phyloP scores from a whole-genome alignment of 2,888 invertebrate species.

The Acanthoscelides obtectus region DNA sequence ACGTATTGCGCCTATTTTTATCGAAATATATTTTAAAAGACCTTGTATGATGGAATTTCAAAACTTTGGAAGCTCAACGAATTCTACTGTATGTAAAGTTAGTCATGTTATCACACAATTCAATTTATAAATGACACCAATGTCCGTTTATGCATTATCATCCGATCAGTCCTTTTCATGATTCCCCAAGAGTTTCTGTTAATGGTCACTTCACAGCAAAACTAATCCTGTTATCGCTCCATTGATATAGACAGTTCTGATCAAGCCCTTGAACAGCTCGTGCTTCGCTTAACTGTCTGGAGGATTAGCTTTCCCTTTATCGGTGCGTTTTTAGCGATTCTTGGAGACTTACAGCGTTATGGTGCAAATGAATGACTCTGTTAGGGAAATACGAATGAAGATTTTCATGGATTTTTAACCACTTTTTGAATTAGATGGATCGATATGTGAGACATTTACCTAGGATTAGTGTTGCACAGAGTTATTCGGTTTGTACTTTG shows the following conservation, averaged over 20 bases:
- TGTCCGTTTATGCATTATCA: neutral
- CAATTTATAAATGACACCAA: neutral
- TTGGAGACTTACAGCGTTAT: neutral
- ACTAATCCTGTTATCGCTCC: slow-evolving; percentile 18
- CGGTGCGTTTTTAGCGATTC: neutral
- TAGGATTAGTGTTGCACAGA: no score
- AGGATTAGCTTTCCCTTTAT: slow-evolving; percentile 13
- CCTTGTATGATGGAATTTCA: no score
- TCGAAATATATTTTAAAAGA: no score
- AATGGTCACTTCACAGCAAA: slow-evolving; percentile 9
- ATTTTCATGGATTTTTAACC: neutral
- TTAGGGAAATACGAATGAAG: neutral
- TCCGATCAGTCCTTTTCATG: neutral
- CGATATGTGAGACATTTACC: no score
- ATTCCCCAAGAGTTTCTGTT: neutral
- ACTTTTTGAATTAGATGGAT: no score
- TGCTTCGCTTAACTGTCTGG: slow-evolving; percentile 19
- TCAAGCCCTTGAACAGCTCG: slow-evolving; percentile 17
- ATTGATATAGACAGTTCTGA: slow-evolving; percentile 18
- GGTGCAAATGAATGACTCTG: neutral
- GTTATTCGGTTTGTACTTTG: no score
- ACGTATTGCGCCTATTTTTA: no score
- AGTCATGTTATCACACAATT: neutral
- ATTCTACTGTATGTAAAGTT: no score
- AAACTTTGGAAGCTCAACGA: no score